These are phyloP conservation scores for Eupithecia inturbata DNA, from an alignment of 2,888 invertebrate genomes.

Conservation along the genomic window DNA sequence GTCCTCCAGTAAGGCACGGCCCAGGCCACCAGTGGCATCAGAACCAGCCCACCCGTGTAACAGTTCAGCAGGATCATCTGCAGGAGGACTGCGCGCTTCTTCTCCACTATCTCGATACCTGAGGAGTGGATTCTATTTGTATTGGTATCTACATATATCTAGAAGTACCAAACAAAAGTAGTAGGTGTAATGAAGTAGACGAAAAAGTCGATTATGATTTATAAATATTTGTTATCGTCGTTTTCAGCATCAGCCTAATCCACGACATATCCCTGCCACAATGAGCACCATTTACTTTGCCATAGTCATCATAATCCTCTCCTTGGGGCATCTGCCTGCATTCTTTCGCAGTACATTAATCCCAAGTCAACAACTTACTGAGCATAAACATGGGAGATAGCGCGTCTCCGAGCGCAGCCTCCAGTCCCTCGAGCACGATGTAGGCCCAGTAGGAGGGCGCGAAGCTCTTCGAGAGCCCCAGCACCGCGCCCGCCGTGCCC, in stretches of 20 bases:
- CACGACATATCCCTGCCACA: neutral
- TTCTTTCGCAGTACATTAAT: neutral
- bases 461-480: constrained; percentile 73
- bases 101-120: constrained; percentile 79
- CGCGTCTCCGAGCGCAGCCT: constrained; percentile 76
- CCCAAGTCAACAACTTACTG: constrained; percentile 55
- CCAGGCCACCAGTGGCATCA: constrained; percentile 77
- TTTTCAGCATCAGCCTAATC: neutral
- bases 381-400: constrained; percentile 79
- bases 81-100: constrained; percentile 69
- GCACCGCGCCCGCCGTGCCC: constrained; percentile 71
- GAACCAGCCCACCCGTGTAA: constrained; percentile 71
- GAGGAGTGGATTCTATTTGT: constrained; percentile 20
- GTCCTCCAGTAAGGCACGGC: constrained; percentile 75
- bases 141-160: no score
- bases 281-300: neutral
- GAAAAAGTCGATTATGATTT: neutral
- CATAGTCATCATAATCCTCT: neutral
- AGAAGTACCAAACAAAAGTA: neutral
- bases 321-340: neutral
- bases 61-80: constrained; percentile 78
- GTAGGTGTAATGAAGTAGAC: neutral
- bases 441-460: constrained; percentile 69
- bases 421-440: constrained; percentile 66
- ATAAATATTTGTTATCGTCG: neutral